A percentile compares a stretch with the other conserved stretches of the same genome.
Evolutionary conservation across 2,888 invertebrate species (phyloP).

Genomic region (Apotomis capreana): DNA sequence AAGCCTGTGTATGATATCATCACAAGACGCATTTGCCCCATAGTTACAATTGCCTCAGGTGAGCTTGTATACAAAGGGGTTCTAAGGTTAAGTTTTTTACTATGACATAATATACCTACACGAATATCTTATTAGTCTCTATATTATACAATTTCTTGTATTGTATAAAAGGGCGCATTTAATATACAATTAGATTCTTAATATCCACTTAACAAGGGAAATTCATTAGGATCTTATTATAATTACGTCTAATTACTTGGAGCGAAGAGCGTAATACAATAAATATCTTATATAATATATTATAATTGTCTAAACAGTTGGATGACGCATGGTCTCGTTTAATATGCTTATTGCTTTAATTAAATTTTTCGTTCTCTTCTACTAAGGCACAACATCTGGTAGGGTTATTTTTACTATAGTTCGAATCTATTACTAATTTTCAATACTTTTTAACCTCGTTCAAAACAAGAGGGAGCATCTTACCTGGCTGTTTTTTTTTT

Average conservation of each 20-base stretch:
- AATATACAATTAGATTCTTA: slow-evolving; percentile 25
- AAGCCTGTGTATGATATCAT: too few species aligned
- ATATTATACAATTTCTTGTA: background rate
- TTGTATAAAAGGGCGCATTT: slow-evolving; percentile 9
- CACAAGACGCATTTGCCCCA: too few species aligned
- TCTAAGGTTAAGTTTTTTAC: too few species aligned
- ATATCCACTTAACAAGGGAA: slow-evolving; percentile 16
- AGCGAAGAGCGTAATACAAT: slow-evolving; percentile 11
- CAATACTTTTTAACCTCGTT: too few species aligned
- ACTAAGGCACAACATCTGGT: background rate
- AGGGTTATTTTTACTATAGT: background rate
- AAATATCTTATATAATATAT: slow-evolving; percentile 21
- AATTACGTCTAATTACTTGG: slow-evolving; percentile 27
- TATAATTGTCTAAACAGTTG: slow-evolving; percentile 24
- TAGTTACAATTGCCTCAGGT: too few species aligned
- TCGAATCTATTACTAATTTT: too few species aligned
- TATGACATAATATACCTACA: too few species aligned
- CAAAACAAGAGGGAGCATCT: too few species aligned
- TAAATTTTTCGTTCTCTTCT: slow-evolving; percentile 16
- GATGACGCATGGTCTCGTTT: slow-evolving; percentile 31
- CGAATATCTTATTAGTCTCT: too few species aligned
- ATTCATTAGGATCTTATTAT: slow-evolving; percentile 35
- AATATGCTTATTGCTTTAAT: slow-evolving; percentile 31
- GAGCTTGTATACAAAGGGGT: too few species aligned
- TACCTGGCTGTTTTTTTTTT: too few species aligned